These are phyloP conservation scores for Sander lucioperca DNA, from an alignment of 2,113 vertebrate genomes.

Conservation along the genomic window DNA sequence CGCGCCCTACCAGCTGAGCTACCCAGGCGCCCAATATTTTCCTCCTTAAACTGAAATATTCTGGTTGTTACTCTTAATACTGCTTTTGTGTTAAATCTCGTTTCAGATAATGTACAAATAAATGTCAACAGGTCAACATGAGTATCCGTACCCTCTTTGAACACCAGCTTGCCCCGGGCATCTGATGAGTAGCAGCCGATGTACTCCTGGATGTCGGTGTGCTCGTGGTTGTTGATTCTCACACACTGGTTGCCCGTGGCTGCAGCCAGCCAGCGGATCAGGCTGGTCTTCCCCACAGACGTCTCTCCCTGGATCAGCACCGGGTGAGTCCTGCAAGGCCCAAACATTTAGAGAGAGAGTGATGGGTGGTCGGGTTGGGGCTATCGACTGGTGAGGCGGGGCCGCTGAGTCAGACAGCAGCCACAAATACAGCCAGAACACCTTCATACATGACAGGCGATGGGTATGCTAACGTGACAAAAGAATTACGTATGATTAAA, in stretches of 20 bases:
- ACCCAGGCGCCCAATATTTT: too few relatives aligned
- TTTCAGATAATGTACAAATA: not conserved
- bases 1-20: too few relatives aligned
- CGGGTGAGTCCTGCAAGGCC: conserved; percentile 88
- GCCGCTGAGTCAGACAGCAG: not conserved
- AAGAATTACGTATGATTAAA: not conserved
- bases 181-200: conserved; percentile 96
- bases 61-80: not conserved
- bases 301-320: conserved; percentile 97
- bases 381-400: not conserved
- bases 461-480: not conserved
- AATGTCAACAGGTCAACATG: not conserved
- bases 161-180: conserved; percentile 90
- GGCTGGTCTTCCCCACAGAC: conserved; percentile 97
- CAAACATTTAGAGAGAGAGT: not conserved
- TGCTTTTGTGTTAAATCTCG: not conserved
- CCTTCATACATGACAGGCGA: not conserved
- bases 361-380: not conserved
- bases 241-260: conserved; percentile 96
- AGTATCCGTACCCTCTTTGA: conserved; percentile 90
- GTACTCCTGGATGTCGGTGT: conserved; percentile 98
- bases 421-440: not conserved
- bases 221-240: conserved; percentile 98
- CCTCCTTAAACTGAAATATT: not conserved
- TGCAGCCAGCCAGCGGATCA: conserved; percentile 93